A percentile compares a stretch with the other conserved stretches of the same genome.
Conservation (phyloP, 64 coral and sea anemone species). For the Porites australiensis region DNA sequence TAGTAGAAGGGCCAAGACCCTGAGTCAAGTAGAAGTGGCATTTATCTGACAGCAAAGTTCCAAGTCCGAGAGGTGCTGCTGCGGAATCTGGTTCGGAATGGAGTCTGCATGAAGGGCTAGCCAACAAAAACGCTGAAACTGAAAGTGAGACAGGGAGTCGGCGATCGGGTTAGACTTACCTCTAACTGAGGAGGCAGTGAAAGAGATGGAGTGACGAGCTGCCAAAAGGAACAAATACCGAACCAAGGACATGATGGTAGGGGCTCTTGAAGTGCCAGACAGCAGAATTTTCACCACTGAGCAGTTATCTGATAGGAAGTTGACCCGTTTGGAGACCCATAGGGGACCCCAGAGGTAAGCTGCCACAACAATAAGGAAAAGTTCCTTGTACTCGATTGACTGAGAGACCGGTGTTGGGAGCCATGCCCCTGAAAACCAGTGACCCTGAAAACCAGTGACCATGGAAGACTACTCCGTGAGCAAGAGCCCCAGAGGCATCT, state of each 20-base stretch:
- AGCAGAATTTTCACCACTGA: constrained; percentile 18
- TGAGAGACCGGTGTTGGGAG: background rate
- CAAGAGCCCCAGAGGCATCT: constrained; percentile 31
- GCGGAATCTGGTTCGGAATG: too few species aligned
- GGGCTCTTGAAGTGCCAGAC: constrained; percentile 20
- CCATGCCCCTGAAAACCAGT: background rate
- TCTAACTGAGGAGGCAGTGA: background rate
- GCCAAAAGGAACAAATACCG: background rate
- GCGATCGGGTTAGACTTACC: background rate
- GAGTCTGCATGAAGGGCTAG: too few species aligned
- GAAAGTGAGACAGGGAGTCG: background rate
- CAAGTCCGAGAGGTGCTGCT: too few species aligned
- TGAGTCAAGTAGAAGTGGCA: background rate
- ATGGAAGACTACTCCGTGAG: background rate
- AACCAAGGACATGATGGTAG: background rate
- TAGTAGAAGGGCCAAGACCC: background rate
- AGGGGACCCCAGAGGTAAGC: constrained; percentile 28
- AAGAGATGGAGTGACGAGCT: background rate
- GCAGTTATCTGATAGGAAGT: constrained; percentile 14
- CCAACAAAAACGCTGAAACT: too few species aligned
- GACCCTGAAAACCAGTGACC: constrained; percentile 13
- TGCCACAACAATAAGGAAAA: constrained; percentile 23
- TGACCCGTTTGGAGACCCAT: background rate
- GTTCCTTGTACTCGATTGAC: constrained; percentile 9
- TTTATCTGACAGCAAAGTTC: too few species aligned